Base-by-base conservation (phyloP, 1,140 invertebrate species). In the Drusus annulatus region DNA sequence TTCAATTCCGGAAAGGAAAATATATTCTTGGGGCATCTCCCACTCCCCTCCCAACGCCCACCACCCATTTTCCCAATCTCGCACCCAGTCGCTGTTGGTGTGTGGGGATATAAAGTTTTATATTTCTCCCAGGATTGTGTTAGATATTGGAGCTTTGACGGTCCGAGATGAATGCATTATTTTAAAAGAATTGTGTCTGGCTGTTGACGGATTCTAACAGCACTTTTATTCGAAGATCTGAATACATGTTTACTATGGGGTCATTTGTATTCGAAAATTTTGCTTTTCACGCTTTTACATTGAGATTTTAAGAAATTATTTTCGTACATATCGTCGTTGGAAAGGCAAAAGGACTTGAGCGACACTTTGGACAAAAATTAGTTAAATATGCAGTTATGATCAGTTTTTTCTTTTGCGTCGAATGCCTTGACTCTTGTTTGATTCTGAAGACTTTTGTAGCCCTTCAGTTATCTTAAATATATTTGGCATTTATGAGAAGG, bases 1-100 rank as follows among this genome's bases (percentile, higher is more conserved):
- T 83, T 83, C 81, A 80, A 80, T 76, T 83, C 75, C 50, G 68
- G 62, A 80, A 80, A 65, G 77, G 45, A 69, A 83, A 83, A 83
- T 83, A 63, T 80, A 78, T 81, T 81, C 80, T 75, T 52, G 54
- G 51, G 56, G 71, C 10, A 23, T 56, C n/a, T 16, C 60, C n/a
- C 36, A 13, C 13, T 50, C 63, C n/a, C 76, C n/a, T 5, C 25
- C 7, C 36, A 4, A 1, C 16, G 2, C 23, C 21, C 52, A 17
- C 76, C 13, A 51, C 36, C 50, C 58, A 75, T 8, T 13, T 45
- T 45, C 36, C 7, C 36, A 45, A 45, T 45, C 36, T 45, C 36
- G 25, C 25, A 10, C 10, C 10, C 36, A 45, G 36, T 45, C 36
- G 36, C 36, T 5, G 36, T 45, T 8, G 36, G 36, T 13, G 36